Evolutionary conservation across 2,113 vertebrate genomes (phyloP).

Genomic region (Xenopus laevis): DNA sequence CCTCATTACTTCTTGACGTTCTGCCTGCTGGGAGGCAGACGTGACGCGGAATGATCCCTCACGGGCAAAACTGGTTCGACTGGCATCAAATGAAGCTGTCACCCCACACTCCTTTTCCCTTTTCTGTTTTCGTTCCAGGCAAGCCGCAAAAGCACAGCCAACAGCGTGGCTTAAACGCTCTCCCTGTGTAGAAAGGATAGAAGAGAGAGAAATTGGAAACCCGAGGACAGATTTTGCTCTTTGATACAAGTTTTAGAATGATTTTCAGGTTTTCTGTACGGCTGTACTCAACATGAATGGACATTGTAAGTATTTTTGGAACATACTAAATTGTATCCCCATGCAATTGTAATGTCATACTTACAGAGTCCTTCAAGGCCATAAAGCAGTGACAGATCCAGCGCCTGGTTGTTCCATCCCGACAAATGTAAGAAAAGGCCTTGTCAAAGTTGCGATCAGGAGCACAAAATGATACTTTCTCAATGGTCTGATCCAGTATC

Average conservation of each 20-base stretch:
- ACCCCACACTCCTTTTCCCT: conserved; percentile 89
- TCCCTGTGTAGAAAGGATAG: conserved; percentile 59
- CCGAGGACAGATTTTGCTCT: conserved; percentile 73
- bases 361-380: conserved; percentile 89
- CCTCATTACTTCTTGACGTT: conserved; percentile 66
- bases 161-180: conserved; percentile 88
- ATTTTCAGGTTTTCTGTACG: too few relatives aligned
- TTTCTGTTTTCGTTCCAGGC: conserved; percentile 85
- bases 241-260: too few relatives aligned
- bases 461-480: conserved; percentile 91
- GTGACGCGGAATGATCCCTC: conserved; percentile 87
- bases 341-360: conserved; percentile 41
- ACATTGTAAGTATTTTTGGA: too few relatives aligned
- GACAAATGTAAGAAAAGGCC: conserved; percentile 91
- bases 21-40: conserved; percentile 61
- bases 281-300: too few relatives aligned
- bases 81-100: conserved; percentile 85
- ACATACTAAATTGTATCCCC: too few relatives aligned
- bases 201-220: too few relatives aligned
- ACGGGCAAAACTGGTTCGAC: conserved; percentile 83
- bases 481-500: conserved; percentile 90
- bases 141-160: conserved; percentile 87
- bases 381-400: conserved; percentile 95
- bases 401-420: conserved; percentile 84
- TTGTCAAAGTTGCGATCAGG: conserved; percentile 91